These are phyloP conservation scores for Vicugna pacos DNA, from an alignment of 2,113 vertebrate species.

Conservation along the genomic window DNA sequence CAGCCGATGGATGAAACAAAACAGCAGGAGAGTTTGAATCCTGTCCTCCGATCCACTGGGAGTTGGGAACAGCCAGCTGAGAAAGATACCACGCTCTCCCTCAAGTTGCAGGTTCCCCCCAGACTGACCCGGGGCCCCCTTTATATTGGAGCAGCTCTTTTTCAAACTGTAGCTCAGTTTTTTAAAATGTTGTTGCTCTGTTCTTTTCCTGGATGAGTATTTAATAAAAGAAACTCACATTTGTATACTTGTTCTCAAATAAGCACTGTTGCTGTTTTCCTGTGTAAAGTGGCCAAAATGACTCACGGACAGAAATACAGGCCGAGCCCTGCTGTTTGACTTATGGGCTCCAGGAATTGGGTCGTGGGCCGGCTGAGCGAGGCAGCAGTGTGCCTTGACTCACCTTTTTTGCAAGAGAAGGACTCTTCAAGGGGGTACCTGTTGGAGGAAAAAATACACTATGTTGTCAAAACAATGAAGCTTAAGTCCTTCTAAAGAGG, in stretches of 20 bases:
- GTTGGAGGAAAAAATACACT: constrained; percentile 32
- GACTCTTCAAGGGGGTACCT: constrained; percentile 92
- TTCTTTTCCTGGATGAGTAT: constrained; percentile 25
- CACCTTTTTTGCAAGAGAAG: constrained; percentile 89
- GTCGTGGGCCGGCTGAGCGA: constrained; percentile 92
- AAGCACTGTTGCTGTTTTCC: not conserved
- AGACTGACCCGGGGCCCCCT: not conserved
- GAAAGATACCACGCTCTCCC: not conserved
- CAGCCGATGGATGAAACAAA: not conserved
- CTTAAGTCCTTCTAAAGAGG: not conserved
- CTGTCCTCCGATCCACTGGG: not conserved
- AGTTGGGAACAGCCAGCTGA: not conserved
- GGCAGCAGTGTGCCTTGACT: constrained; percentile 86
- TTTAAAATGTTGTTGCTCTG: not conserved
- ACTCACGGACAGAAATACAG: not conserved
- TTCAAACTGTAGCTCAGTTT: not conserved
- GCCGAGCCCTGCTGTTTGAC: constrained; percentile 83
- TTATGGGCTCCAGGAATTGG: constrained; percentile 90
- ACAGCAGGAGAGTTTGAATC: not conserved
- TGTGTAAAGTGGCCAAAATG: not conserved
- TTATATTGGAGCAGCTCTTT: not conserved
- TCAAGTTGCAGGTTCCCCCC: not conserved
- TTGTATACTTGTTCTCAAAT: not conserved
- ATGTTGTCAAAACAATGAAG: not conserved
- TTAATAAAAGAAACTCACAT: constrained; percentile 36